Conservation (phyloP, 37 sponge, comb jelly and placozoan species). For the Haliclona indistincta region DNA sequence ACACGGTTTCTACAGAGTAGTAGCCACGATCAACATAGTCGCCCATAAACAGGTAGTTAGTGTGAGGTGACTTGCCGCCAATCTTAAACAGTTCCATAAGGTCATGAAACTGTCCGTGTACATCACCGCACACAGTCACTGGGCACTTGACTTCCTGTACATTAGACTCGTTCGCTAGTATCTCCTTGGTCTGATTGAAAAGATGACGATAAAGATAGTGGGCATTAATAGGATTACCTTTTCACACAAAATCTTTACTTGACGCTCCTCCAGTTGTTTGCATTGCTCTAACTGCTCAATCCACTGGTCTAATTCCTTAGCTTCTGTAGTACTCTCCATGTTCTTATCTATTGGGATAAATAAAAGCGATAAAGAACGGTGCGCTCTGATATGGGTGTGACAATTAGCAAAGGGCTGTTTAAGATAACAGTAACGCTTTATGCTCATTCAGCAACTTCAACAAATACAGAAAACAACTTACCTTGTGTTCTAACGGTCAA, state of each 20-base stretch:
- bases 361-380: too few species aligned
- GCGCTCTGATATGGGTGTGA: too few species aligned
- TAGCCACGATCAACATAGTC: constrained; percentile 99
- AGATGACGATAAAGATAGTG: too few species aligned
- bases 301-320: constrained; percentile 90
- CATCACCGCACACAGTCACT: constrained; percentile 96
- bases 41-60: constrained; percentile 95
- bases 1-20: constrained; percentile 96
- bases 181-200: constrained; percentile 77
- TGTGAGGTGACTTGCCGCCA: constrained; percentile 83
- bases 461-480: too few species aligned
- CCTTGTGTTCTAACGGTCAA: too few species aligned
- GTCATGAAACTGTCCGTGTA: constrained; percentile 97
- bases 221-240: too few species aligned
- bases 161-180: constrained; percentile 90
- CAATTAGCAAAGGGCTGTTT: too few species aligned
- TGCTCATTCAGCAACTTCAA: too few species aligned
- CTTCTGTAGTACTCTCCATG: too few species aligned
- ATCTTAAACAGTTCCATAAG: constrained; percentile 97
- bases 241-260: constrained; percentile 88
- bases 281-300: constrained; percentile 87
- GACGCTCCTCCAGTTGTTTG: constrained; percentile 89
- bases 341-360: too few species aligned
- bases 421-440: too few species aligned
- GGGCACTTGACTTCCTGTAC: constrained; percentile 97